phyloP scores from a whole-genome alignment of 37 sponge, comb jelly and placozoan species.

The Cliona cf. orientalis region DNA sequence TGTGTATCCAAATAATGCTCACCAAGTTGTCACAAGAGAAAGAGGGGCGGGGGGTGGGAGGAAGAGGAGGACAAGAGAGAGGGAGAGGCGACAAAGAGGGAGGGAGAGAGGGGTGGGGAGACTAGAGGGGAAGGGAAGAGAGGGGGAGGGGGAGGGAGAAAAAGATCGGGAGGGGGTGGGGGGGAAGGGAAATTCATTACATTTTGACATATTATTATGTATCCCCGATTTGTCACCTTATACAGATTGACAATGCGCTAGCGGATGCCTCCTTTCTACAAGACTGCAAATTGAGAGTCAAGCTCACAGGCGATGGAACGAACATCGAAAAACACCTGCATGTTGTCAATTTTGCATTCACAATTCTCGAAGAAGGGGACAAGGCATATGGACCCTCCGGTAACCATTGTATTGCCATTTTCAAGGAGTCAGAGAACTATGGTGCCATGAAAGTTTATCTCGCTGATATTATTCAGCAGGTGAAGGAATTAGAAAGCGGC shows the following conservation, averaged over 20 bases:
- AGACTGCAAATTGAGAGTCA: background rate
- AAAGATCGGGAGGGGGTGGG: too few species aligned
- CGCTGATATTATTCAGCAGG: background rate
- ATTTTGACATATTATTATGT: too few species aligned
- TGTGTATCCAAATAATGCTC: too few species aligned
- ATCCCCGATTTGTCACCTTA: too few species aligned
- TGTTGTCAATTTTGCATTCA: constrained; percentile 3
- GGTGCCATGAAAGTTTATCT: background rate
- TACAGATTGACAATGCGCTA: background rate
- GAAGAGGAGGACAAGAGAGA: too few species aligned
- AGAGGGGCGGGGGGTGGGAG: too few species aligned
- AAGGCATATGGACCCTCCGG: background rate
- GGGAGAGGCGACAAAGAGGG: too few species aligned
- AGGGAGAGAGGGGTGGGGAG: too few species aligned
- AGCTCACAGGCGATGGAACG: constrained; percentile 24
- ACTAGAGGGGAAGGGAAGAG: too few species aligned
- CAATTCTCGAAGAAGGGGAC: background rate
- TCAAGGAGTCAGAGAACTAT: constrained; percentile 13
- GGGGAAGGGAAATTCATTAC: too few species aligned
- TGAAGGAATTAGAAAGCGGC: background rate
- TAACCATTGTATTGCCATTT: constrained; percentile 9
- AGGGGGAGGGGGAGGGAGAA: too few species aligned
- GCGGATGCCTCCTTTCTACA: background rate
- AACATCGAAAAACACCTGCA: background rate
- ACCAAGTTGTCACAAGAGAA: too few species aligned